phyloP scores from a whole-genome alignment of 1,140 invertebrate genomes.

The Lepidurus arcticus region DNA sequence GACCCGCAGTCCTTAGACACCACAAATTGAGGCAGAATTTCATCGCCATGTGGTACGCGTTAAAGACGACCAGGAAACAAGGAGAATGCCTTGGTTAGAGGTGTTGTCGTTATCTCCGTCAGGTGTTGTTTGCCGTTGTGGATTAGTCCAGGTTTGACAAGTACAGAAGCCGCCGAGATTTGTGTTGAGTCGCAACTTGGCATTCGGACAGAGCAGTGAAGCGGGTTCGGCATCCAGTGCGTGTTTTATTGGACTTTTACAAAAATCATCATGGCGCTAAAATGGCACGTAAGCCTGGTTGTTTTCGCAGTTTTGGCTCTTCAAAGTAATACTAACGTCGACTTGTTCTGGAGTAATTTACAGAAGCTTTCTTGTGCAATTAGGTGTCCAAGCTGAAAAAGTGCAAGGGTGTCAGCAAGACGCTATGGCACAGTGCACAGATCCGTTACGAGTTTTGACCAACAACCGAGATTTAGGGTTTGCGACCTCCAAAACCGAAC shows the following conservation, averaged over 20 bases:
- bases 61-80: background rate
- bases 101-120: background rate
- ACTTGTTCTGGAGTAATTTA: background rate
- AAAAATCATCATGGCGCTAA: background rate
- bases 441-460: slow-evolving; percentile 35
- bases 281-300: background rate
- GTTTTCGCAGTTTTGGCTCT: background rate
- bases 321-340: background rate
- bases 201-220: background rate
- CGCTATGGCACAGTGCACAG: slow-evolving; percentile 33
- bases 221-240: background rate
- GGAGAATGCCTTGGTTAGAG: background rate
- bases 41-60: background rate
- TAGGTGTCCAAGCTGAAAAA: slow-evolving; percentile 24
- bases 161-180: background rate
- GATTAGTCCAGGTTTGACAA: slow-evolving; percentile 4
- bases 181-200: background rate
- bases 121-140: background rate
- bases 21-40: background rate
- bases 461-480: slow-evolving; percentile 36
- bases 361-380: background rate
- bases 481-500: slow-evolving; percentile 33
- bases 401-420: slow-evolving; percentile 29
- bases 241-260: background rate
- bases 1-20: background rate